phyloP scores from a whole-genome alignment of 2,113 vertebrate species.

The Entosphenus tridentatus region DNA sequence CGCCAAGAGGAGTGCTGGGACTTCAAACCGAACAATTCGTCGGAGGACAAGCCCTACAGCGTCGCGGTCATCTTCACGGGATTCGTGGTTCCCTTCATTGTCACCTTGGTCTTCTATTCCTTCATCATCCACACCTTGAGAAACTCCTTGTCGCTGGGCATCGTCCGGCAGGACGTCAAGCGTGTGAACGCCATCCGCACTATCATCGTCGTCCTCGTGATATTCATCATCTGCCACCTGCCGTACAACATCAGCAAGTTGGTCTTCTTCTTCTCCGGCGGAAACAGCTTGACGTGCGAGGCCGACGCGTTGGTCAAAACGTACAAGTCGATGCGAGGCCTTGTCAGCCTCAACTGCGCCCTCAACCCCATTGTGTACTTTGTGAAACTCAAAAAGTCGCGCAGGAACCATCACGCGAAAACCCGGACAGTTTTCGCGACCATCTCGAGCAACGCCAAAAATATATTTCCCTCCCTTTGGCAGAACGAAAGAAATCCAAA shows the following conservation, averaged over 20 bases:
- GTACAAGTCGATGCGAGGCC: conserved; percentile 67
- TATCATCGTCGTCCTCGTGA: conserved; percentile 53
- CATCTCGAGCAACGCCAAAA: too few species aligned
- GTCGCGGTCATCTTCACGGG: conserved; percentile 44
- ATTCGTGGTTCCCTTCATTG: conserved; percentile 48
- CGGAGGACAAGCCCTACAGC: conserved; percentile 35
- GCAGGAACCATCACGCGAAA: too few species aligned
- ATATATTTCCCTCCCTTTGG: too few species aligned
- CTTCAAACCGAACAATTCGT: too few species aligned
- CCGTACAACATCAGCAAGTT: conserved; percentile 55
- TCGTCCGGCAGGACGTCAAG: conserved; percentile 23
- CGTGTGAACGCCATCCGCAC: conserved; percentile 81
- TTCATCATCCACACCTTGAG: conserved; percentile 54
- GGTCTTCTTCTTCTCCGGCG: too few species aligned
- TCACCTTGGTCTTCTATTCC: conserved; percentile 55
- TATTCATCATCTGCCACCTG: conserved; percentile 67
- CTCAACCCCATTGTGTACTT: conserved; percentile 83
- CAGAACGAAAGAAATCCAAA: too few species aligned
- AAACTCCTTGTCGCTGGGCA: conserved; percentile 19
- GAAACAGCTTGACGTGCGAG: too few species aligned
- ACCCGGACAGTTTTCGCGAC: too few species aligned
- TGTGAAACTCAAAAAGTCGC: conserved; percentile 13
- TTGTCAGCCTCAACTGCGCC: conserved; percentile 80
- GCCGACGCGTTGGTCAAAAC: conserved; percentile 19
- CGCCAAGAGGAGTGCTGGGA: too few species aligned